Conservation (phyloP, 2,888 invertebrate genomes). For the Ophion obscuratus region DNA sequence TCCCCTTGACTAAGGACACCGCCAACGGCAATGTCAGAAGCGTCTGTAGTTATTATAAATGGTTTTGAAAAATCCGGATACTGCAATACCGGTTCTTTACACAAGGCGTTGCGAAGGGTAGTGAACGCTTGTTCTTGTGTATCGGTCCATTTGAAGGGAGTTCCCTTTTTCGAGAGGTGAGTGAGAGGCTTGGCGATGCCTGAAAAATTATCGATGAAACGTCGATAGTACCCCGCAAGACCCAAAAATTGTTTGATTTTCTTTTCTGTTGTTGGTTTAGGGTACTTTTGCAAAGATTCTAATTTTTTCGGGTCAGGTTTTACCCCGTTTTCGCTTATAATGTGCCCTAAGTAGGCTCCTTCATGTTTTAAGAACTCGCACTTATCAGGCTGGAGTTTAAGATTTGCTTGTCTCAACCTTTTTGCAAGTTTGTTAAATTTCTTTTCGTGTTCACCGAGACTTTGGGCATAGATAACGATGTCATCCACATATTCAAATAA, state of each 20-base stretch:
- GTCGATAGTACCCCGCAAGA: not conserved
- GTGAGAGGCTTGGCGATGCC: conserved; percentile 70
- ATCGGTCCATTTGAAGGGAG: conserved; percentile 51
- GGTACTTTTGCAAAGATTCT: conserved; percentile 67
- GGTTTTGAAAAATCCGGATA: too few relatives aligned
- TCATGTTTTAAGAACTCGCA: conserved; percentile 72
- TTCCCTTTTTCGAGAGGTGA: conserved; percentile 33
- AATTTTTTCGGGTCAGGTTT: conserved; percentile 71
- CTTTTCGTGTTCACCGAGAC: conserved; percentile 58
- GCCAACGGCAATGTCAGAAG: too few relatives aligned
- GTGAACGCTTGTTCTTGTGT: conserved; percentile 48
- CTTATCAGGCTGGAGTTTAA: conserved; percentile 69
- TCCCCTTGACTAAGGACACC: too few relatives aligned
- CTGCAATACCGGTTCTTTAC: too few relatives aligned
- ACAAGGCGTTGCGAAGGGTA: conserved; percentile 35
- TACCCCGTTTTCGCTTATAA: conserved; percentile 72
- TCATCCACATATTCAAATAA: conserved; percentile 68
- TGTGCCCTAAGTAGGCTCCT: conserved; percentile 72
- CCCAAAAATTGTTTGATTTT: conserved; percentile 74
- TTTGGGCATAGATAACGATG: conserved; percentile 4
- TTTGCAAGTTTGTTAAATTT: conserved; percentile 61
- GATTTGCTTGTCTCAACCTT: conserved; percentile 59
- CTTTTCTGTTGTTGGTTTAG: conserved; percentile 59
- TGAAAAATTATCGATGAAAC: conserved; percentile 56
- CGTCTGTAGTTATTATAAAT: too few relatives aligned